These are phyloP conservation scores for Calameuta pallipes DNA, from an alignment of 2,888 invertebrate species.

Conservation along the genomic window DNA sequence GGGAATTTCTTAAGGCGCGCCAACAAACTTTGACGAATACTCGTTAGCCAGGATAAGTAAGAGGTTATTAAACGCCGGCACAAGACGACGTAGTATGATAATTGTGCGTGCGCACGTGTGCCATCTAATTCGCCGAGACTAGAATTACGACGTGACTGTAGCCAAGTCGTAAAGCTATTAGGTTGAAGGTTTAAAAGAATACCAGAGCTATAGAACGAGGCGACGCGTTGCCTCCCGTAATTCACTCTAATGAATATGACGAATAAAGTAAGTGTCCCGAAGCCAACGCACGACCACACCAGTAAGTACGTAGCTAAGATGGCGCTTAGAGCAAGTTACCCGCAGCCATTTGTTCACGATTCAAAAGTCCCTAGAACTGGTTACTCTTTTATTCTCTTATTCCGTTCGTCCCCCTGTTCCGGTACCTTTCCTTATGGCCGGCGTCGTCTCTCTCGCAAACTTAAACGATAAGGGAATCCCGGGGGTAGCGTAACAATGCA, in stretches of 20 bases:
- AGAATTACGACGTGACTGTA: neutral
- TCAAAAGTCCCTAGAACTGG: neutral
- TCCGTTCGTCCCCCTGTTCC: neutral
- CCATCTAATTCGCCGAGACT: neutral
- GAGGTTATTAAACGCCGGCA: neutral
- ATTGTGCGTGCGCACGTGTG: neutral
- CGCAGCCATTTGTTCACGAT: neutral
- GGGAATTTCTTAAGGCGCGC: neutral
- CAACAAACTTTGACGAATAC: neutral
- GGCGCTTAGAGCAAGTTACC: neutral
- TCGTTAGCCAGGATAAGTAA: neutral
- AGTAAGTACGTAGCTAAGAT: neutral
- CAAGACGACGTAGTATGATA: neutral
- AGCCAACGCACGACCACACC: neutral
- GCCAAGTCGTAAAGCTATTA: neutral
- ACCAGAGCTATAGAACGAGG: neutral
- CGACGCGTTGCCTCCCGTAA: neutral
- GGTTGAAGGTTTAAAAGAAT: neutral
- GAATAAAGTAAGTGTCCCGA: neutral
- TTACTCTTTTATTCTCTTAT: neutral
- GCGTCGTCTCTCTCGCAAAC: constrained; percentile 2
- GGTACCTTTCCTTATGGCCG: neutral
- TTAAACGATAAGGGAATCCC: constrained; percentile 40
- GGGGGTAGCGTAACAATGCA: constrained; percentile 45
- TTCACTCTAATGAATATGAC: neutral